Percentiles rank a stretch among this genome's conserved stretches.
Conservation (phyloP, 2,113 vertebrate genomes). For the Fulica atra region DNA sequence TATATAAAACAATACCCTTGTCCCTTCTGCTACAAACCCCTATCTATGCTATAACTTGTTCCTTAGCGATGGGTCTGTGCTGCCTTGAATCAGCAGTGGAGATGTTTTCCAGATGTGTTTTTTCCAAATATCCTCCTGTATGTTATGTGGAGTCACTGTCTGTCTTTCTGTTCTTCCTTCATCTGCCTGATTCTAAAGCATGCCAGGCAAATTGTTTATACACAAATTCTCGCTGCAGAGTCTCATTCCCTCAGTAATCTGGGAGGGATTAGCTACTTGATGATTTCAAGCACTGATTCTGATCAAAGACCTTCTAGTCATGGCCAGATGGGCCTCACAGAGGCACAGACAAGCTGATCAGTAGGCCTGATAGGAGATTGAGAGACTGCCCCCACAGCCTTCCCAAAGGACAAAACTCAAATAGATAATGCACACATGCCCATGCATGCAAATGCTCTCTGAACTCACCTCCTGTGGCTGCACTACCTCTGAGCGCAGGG, state of each 20-base stretch:
- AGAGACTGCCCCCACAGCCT: background rate
- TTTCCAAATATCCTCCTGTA: background rate
- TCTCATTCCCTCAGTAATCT: slow-evolving; percentile 30
- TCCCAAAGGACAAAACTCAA: background rate
- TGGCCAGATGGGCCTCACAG: slow-evolving; percentile 21
- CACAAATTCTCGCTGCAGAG: background rate
- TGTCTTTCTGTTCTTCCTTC: background rate
- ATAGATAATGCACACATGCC: background rate
- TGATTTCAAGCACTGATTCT: slow-evolving; percentile 40
- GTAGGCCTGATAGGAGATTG: background rate
- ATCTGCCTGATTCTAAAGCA: background rate
- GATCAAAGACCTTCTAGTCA: slow-evolving; percentile 40
- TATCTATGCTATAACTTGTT: background rate
- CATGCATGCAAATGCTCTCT: background rate
- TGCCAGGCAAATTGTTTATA: background rate
- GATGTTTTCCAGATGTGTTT: background rate
- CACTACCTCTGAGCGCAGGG: background rate
- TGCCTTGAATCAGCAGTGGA: background rate
- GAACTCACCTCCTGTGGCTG: background rate
- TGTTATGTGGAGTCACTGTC: background rate
- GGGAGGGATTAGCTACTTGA: slow-evolving; percentile 43
- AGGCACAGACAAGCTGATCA: background rate
- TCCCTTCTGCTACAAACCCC: background rate
- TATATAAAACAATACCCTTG: background rate
- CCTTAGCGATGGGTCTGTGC: background rate